Percentiles rank a stretch among this genome's conserved stretches.
These are phyloP conservation scores for Liparis tanakae DNA, from an alignment of 2,797 vertebrate genomes.

Conservation along the genomic window DNA sequence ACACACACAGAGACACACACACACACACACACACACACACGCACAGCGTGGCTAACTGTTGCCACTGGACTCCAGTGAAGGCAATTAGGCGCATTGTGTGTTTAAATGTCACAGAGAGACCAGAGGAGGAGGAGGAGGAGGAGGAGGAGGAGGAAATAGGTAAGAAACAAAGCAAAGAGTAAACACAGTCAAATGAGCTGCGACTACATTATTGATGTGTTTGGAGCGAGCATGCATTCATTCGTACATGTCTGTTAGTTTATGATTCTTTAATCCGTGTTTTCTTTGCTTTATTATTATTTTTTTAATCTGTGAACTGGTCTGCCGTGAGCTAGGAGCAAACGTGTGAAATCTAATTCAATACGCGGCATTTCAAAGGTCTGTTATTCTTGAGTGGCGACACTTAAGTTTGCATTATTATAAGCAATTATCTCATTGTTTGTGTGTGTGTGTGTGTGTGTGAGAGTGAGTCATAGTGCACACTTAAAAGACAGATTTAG, in stretches of 20 bases:
- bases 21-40: conserved; percentile 7
- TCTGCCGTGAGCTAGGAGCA: neutral
- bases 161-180: conserved; percentile 43
- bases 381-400: conserved; percentile 25
- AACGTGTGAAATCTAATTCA: conserved; percentile 19
- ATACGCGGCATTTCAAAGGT: conserved; percentile 13
- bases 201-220: conserved; percentile 30
- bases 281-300: neutral
- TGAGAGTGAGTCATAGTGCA: conserved; percentile 27
- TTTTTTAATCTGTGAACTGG: conserved; percentile 1
- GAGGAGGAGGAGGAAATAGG: neutral
- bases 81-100: conserved; percentile 50
- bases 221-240: conserved; percentile 28
- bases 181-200: conserved; percentile 33
- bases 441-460: conserved; percentile 3
- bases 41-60: conserved; percentile 20
- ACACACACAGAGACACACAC: conserved; percentile 2
- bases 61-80: conserved; percentile 48
- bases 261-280: neutral
- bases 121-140: neutral
- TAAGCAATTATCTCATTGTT: conserved; percentile 40
- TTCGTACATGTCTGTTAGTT: conserved; percentile 21
- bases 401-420: conserved; percentile 34
- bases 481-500: conserved; percentile 44
- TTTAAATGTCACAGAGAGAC: conserved; percentile 48